Base-by-base conservation (phyloP, 2,113 vertebrate species). In the Lophotis ruficrista region DNA sequence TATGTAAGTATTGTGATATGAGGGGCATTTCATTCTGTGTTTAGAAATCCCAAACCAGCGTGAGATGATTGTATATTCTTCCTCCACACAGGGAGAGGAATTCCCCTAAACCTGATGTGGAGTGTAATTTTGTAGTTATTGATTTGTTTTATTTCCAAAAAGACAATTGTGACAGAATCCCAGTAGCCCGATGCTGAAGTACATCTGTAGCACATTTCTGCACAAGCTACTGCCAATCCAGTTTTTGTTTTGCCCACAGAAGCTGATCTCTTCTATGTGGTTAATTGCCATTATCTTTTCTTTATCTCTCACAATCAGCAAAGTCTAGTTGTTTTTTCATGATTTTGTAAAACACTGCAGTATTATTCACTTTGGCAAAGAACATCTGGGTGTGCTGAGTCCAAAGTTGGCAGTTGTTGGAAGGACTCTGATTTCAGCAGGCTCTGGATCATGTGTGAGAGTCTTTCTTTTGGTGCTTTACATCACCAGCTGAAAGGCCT, bases 171-270 rank as follows among this genome's bases (percentile, higher is more conserved):
- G 83, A 51, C 68, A 66, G 66, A 66, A 62, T 81, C 68, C 90
- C 90, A 89, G 88, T 17, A 64, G 85, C 43, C 47, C 2, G 2
- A 66, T 71, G 80, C 83, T 75, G 85, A 62, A 78, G 30, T 86
- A 51, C 90, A 87, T 94, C 85, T 93, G 90, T 48, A 94, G 69
- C 91, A 57, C 61, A n/a, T 93, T 96, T 93, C 65, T 51, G 68
- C 96, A 66, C n/a, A 50, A 78, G 56, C 83, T 92, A 43, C 85
- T 94, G 95, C 90, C 94, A 96, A 66, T 41, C 9, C 47, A 47
- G 14, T 53, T 71, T 89, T 79, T 96, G 92, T 92, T 97, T 96
- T 92, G 92, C 71, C 93, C 93, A 92, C 96, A 96, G 68, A 94
- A 96, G 60, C 92, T 89, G 88, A 87, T 96, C 92, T 92, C 56